Base-by-base conservation (phyloP, 2,888 invertebrate genomes). In the Cantharis flavilabris region DNA sequence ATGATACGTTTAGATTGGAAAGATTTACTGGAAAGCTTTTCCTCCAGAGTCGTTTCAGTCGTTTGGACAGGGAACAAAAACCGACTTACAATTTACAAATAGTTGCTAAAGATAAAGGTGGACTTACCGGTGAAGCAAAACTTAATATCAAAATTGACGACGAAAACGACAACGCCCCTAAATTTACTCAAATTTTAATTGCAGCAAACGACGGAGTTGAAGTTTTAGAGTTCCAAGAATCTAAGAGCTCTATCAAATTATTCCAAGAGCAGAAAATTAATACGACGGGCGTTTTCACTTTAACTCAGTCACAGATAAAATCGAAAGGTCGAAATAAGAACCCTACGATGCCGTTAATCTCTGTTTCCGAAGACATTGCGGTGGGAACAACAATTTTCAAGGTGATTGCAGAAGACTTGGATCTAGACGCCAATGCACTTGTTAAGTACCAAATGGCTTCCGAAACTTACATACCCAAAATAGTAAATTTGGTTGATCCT, bases 111-210 rank as follows among this genome's bases (percentile, higher is more conserved):
- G 96, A 96, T 83, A 91, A 90, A 85, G 95, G 95, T 9, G 95
- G 95, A 65, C 87, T 96, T 11, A 93, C 92, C 70, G 94, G 94
- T 1, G 93, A 94, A 86, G 93, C 94, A 0, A 92, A 93, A 83
- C 86, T 97, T 9, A 92, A 91, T 0, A 92, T 97, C 67, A 90
- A 89, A 0, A 88, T 97, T 23, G 90, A 92, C 4, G 97, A 97
- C 85, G 93, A 93, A 84, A 97, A 97, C 84, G 97, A 97, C 85
- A 96, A 96, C 86, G 85, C 91, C 13, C 96, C 96, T 0, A 89
- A 89, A 71, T 95, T 94, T 82, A 91, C 91, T 74, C 92, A 94
- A 84, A 92, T 96, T 82, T 90, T 92, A 0, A 91, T 96, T 62
- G 92, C 93, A 4, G 90, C 93, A 71, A 93, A 93, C 74, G 92